Evolutionary conservation across 2,888 invertebrate species (phyloP).

Genomic region (Dolomedes plantarius): DNA sequence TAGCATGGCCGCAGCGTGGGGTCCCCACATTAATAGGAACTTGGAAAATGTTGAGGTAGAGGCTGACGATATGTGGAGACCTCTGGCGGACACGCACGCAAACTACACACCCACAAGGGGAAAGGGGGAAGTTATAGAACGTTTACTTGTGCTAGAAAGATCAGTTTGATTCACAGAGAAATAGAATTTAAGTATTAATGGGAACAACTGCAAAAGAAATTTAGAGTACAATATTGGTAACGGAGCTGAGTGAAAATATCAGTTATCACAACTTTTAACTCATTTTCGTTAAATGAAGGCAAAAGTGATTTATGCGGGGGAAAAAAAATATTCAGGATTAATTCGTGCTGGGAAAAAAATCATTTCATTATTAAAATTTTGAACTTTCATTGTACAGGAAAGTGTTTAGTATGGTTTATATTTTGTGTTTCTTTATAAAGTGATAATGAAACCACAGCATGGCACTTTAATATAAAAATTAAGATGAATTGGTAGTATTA

Average conservation of each 20-base stretch:
- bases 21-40: slow-evolving; percentile 67
- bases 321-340: too few species aligned
- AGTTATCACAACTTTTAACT: too few species aligned
- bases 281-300: too few species aligned
- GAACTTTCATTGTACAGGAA: too few species aligned
- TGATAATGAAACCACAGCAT: too few species aligned
- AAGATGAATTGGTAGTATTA: too few species aligned
- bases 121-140: not conserved
- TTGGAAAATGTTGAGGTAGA: slow-evolving; percentile 62
- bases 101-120: slow-evolving; percentile 39
- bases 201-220: not conserved
- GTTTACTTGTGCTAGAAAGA: not conserved
- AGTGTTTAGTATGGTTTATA: too few species aligned
- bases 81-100: slow-evolving; percentile 56
- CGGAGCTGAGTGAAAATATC: not conserved
- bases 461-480: too few species aligned
- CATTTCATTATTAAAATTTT: too few species aligned
- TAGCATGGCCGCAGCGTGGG: not conserved
- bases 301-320: too few species aligned
- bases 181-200: not conserved
- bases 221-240: not conserved
- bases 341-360: too few species aligned
- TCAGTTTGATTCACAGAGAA: not conserved
- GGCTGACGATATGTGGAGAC: slow-evolving; percentile 55
- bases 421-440: too few species aligned